These are phyloP conservation scores for Micropoecilia bifurca DNA, from an alignment of 2,797 vertebrate genomes.

Conservation along the genomic window DNA sequence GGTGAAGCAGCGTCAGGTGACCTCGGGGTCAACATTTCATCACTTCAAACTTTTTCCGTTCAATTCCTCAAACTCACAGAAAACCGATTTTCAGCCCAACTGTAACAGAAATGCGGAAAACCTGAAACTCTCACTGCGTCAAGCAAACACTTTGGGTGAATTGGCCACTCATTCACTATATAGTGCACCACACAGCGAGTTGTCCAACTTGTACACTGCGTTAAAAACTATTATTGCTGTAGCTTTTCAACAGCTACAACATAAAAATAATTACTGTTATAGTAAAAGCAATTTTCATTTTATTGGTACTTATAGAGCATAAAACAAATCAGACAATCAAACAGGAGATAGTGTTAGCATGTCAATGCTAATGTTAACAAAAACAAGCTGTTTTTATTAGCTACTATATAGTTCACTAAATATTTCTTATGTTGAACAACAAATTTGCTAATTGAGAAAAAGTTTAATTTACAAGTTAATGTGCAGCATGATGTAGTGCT, in stretches of 20 bases:
- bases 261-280: neutral
- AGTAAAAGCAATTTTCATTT: neutral
- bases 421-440: neutral
- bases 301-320: neutral
- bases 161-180: conserved; percentile 6
- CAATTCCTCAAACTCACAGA: conserved; percentile 40
- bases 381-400: neutral
- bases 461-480: neutral
- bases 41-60: conserved; percentile 37
- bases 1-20: conserved; percentile 46
- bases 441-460: neutral
- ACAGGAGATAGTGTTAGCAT: neutral
- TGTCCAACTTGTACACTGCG: neutral
- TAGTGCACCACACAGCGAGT: neutral
- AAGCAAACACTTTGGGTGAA: conserved; percentile 3
- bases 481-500: neutral
- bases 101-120: conserved; percentile 52
- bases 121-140: conserved; percentile 63
- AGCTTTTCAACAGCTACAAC: neutral
- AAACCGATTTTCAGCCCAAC: conserved; percentile 47
- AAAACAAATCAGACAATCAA: neutral
- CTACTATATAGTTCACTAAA: neutral
- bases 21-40: conserved; percentile 52
- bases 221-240: neutral
- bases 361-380: neutral